Evolutionary conservation across 1,140 invertebrate species (phyloP).

Genomic region (Lepidostoma basale): DNA sequence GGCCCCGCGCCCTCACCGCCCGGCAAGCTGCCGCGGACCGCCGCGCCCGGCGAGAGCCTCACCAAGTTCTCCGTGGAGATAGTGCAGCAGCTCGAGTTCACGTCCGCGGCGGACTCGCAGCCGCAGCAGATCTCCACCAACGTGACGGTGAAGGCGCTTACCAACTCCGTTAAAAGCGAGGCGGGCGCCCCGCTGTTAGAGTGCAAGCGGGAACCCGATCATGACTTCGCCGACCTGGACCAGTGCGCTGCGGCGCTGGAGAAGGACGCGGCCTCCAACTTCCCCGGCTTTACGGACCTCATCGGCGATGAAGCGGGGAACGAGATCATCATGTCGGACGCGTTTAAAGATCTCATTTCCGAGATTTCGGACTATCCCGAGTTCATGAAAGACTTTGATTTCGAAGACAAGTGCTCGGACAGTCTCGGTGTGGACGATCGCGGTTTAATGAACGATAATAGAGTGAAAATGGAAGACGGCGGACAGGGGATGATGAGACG

Average conservation of each 20-base stretch:
- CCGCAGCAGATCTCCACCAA: slow-evolving; percentile 91
- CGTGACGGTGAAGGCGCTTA: slow-evolving; percentile 88
- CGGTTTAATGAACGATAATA: slow-evolving; percentile 41
- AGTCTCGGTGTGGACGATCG: slow-evolving; percentile 46
- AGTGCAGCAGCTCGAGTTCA: slow-evolving; percentile 87
- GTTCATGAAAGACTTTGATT: slow-evolving; percentile 83
- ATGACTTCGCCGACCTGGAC: slow-evolving; percentile 82
- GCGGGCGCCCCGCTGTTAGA: slow-evolving; percentile 68
- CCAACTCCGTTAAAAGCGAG: slow-evolving; percentile 82
- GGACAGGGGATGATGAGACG: slow-evolving; percentile 46
- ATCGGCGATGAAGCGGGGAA: slow-evolving; percentile 83
- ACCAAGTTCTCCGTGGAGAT: slow-evolving; percentile 90
- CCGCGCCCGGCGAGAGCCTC: slow-evolving; percentile 62
- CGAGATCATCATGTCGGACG: slow-evolving; percentile 79
- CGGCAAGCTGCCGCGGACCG: slow-evolving; percentile 46
- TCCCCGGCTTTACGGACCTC: slow-evolving; percentile 78
- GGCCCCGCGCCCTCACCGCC: slow-evolving; percentile 48
- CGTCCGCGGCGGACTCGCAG: slow-evolving; percentile 79
- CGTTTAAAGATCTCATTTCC: slow-evolving; percentile 87
- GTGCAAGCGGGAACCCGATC: slow-evolving; percentile 85
- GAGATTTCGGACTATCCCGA: slow-evolving; percentile 85
- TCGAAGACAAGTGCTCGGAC: slow-evolving; percentile 63
- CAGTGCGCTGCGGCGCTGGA: slow-evolving; percentile 80
- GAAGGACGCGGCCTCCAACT: slow-evolving; percentile 79
- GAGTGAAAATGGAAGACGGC: slow-evolving; percentile 42